Conservation (phyloP, 2,888 invertebrate genomes). For the Eupithecia subumbrata region DNA sequence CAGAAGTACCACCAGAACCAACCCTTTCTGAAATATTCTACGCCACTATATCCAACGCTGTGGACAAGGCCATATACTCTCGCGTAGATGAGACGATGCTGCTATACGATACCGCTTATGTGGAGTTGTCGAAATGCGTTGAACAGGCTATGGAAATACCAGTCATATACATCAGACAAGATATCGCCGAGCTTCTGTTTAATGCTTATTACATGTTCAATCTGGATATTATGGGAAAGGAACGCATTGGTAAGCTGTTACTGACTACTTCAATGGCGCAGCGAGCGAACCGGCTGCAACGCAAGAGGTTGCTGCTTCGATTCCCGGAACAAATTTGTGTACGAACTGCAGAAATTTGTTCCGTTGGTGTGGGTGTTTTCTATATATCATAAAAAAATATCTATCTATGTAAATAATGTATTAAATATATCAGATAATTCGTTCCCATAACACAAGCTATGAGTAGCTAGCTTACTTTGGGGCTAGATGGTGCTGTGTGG, state of each 20-base stretch:
- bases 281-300: too few relatives aligned
- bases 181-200: constrained; percentile 63
- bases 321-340: too few relatives aligned
- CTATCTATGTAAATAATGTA: too few relatives aligned
- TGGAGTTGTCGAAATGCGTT: constrained; percentile 66
- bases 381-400: too few relatives aligned
- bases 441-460: too few relatives aligned
- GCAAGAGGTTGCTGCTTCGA: too few relatives aligned
- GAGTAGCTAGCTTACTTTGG: too few relatives aligned
- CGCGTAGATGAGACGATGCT: constrained; percentile 62
- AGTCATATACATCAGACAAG: constrained; percentile 64
- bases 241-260: constrained; percentile 60
- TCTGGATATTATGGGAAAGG: constrained; percentile 64
- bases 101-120: constrained; percentile 71
- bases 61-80: constrained; percentile 69
- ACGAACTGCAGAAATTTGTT: too few relatives aligned
- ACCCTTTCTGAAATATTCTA: constrained; percentile 65
- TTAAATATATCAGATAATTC: too few relatives aligned
- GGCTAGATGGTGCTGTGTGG: too few relatives aligned
- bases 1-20: constrained; percentile 63
- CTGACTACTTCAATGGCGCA: too few relatives aligned
- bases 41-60: constrained; percentile 59
- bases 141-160: constrained; percentile 77
- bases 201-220: constrained; percentile 67
- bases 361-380: too few relatives aligned